Base-by-base conservation (phyloP, 2,113 vertebrate genomes). In the Aphyosemion australe region DNA sequence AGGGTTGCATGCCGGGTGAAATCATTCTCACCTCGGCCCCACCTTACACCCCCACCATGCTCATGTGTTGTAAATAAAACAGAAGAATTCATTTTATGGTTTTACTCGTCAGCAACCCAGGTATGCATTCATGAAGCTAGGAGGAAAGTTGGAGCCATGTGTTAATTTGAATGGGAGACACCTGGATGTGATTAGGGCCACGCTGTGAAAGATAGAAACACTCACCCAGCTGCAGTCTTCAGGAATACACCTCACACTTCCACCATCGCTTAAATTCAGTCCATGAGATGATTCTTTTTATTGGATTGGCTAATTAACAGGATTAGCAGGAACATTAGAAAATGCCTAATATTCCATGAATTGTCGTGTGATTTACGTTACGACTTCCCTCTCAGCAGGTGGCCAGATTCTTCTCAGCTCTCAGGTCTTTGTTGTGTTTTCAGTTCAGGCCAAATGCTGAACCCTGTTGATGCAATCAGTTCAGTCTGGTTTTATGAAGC, bases 131-230 rank as follows among this genome's bases (percentile, higher is more conserved):
- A 85, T 88, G 85, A 87, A 87, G 86, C 80, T 84, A 88, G 69
- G 78, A 76, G 46, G 80, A 8, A 66, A 93, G 93, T 92, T 92
- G 87, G 76, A 94, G 93, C 87, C 93, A 95, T 79, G 92, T 94
- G 94, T 88, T 88, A 82, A 91, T 92, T 87, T 87, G 68, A 89
- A 85, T 77, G 69, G 82, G 74, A 88, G 82, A 80, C 92, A 93
- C 87, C 85, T 93, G 92, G 78, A 76, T 84, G 78, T 86, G 87
- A 94, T 93, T 93, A 93, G 55, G 79, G 80, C 65, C 9, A 8
- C 86, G 78, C 79, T 70, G 74, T 61, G 62, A 90, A 90, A 87
- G 87, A 88, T 84, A 90, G 86, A 69, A 88, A 81, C 50, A 21
- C 71, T 8, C 34, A 37, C 34, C 6, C 34, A 37, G 58, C 58